These are phyloP conservation scores for Cetonia aurata DNA, from an alignment of 2,888 invertebrate genomes.

Conservation along the genomic window DNA sequence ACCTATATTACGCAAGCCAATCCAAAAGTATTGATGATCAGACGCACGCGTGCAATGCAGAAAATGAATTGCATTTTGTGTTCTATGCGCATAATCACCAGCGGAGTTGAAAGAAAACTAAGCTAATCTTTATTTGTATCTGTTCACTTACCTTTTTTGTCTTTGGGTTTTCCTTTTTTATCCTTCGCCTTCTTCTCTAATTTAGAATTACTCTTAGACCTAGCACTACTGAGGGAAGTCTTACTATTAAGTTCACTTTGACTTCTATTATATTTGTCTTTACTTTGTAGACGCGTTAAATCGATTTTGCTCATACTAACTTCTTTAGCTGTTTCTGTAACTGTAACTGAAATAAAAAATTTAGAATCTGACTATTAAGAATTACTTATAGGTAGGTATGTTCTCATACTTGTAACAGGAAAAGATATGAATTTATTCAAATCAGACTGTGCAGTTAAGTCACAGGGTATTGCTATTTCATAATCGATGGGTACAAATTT, in stretches of 20 bases:
- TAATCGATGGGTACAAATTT: conserved; percentile 44
- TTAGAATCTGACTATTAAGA: conserved; percentile 13
- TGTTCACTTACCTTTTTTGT: conserved; percentile 44
- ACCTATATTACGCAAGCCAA: too few relatives aligned
- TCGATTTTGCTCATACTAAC: conserved; percentile 48
- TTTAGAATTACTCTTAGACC: conserved; percentile 6
- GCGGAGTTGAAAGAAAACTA: too few relatives aligned
- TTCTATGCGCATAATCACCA: background rate
- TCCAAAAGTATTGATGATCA: too few relatives aligned
- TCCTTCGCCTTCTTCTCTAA: conserved; percentile 19
- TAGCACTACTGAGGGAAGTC: background rate
- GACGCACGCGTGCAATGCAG: too few relatives aligned
- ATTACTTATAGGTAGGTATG: conserved; percentile 11
- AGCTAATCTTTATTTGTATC: conserved; percentile 21
- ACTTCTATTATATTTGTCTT: conserved; percentile 21
- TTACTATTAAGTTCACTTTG: conserved; percentile 40
- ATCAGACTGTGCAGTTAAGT: conserved; percentile 43
- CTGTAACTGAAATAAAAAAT: conserved; percentile 52
- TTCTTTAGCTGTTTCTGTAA: conserved; percentile 54
- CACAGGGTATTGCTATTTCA: conserved; percentile 46
- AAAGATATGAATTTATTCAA: conserved; percentile 50
- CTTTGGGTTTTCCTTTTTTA: conserved; percentile 42
- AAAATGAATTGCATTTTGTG: too few relatives aligned
- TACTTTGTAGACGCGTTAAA: conserved; percentile 18
- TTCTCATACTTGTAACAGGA: conserved; percentile 50